phyloP scores from a whole-genome alignment of 2,113 vertebrate species.

The Phalacrocorax aristotelis region DNA sequence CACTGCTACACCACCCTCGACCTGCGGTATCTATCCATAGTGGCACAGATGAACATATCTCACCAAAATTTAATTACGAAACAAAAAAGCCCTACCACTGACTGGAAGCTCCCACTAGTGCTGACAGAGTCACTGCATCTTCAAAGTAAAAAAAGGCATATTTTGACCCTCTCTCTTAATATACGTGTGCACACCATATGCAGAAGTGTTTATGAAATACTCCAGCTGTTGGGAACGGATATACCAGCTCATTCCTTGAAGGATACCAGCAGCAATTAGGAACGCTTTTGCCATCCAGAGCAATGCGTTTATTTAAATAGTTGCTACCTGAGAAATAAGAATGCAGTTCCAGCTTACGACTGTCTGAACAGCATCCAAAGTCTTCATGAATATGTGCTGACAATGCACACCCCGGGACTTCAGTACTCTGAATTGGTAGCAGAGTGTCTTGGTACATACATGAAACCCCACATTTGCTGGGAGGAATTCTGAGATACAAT shows the following conservation, averaged over 20 bases:
- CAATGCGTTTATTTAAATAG: not conserved
- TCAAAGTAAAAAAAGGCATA: not conserved
- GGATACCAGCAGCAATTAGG: not conserved
- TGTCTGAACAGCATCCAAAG: not conserved
- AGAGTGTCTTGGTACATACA: not conserved
- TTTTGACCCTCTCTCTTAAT: not conserved
- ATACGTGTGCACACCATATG: not conserved
- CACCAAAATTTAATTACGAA: not conserved
- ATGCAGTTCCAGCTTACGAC: not conserved
- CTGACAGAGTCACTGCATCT: not conserved
- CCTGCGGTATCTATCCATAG: fast-evolving
- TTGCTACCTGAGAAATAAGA: not conserved
- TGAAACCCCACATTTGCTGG: not conserved
- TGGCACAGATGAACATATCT: not conserved
- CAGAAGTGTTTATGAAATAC: not conserved
- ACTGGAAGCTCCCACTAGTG: not conserved
- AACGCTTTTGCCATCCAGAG: not conserved
- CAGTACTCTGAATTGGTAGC: not conserved
- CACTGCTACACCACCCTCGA: not conserved
- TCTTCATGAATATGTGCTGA: not conserved
- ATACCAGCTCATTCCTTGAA: not conserved
- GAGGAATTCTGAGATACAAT: not conserved
- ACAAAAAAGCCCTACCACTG: not conserved
- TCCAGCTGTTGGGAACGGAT: not conserved
- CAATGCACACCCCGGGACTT: fast-evolving